Conservation (phyloP, 2,888 invertebrate species). For the Tetranychus truncatus region DNA sequence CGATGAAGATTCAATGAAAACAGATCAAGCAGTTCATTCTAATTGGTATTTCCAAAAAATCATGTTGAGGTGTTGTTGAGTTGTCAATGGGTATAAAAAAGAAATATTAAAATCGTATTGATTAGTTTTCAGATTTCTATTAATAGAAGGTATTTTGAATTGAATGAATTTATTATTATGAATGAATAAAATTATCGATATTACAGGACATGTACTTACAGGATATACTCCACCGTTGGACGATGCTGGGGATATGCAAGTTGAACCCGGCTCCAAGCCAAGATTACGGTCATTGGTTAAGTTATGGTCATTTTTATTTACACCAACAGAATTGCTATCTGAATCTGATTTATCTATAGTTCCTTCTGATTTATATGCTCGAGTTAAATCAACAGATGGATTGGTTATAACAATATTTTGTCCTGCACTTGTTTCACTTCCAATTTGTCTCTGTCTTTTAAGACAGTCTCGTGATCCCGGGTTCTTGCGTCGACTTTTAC, state of each 20-base stretch:
- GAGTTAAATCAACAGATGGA: constrained; percentile 33
- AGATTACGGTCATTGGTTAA: constrained; percentile 28
- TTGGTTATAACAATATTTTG: constrained; percentile 33
- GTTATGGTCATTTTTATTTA: neutral
- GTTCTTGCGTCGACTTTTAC: constrained; percentile 26
- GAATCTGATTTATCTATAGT: neutral
- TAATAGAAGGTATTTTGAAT: neutral
- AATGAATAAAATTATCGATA: neutral
- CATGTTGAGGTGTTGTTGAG: too few relatives aligned
- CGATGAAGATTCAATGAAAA: constrained; percentile 76
- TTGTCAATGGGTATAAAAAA: neutral
- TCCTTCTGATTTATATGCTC: neutral
- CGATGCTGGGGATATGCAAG: constrained; percentile 65
- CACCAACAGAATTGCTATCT: neutral
- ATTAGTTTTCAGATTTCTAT: neutral
- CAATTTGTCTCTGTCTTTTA: constrained; percentile 28
- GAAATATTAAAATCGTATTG: too few relatives aligned
- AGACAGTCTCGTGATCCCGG: constrained; percentile 29
- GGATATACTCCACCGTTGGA: constrained; percentile 78
- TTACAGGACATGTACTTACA: constrained; percentile 41
- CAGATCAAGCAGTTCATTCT: constrained; percentile 64
- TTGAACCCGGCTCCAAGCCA: constrained; percentile 38
- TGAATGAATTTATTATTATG: too few relatives aligned
- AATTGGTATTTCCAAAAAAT: constrained; percentile 21
- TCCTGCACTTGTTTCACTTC: constrained; percentile 24